These are phyloP conservation scores for Glaucopsyche alexis DNA, from an alignment of 2,888 invertebrate species.

Conservation along the genomic window DNA sequence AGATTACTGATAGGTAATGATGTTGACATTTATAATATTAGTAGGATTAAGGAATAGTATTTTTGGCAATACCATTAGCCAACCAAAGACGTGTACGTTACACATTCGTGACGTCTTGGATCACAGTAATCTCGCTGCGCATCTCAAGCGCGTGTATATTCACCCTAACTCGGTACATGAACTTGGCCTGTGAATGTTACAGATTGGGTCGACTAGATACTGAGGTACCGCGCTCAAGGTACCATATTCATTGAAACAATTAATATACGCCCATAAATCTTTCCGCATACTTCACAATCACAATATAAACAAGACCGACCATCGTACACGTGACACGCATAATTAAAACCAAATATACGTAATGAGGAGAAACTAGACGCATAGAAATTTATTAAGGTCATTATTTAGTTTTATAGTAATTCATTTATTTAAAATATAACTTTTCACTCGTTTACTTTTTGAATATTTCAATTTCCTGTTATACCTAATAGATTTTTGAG, in stretches of 20 bases:
- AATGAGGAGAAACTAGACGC: not conserved
- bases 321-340: not conserved
- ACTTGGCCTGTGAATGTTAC: conserved; percentile 57
- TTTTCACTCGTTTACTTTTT: too few relatives aligned
- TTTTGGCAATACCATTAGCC: too few relatives aligned
- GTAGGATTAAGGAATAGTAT: too few relatives aligned
- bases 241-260: conserved; percentile 50
- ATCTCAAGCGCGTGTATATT: not conserved
- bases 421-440: too few relatives aligned
- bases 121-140: too few relatives aligned
- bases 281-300: conserved; percentile 31
- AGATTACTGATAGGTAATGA: too few relatives aligned
- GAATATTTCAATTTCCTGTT: too few relatives aligned
- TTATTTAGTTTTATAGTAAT: not conserved
- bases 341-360: not conserved
- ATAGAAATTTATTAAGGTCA: not conserved
- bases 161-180: conserved; percentile 47
- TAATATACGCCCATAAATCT: conserved; percentile 45
- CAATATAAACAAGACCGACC: not conserved
- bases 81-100: too few relatives aligned
- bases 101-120: too few relatives aligned
- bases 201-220: conserved; percentile 59
- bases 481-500: too few relatives aligned
- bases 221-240: conserved; percentile 47
- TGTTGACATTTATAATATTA: too few relatives aligned